Conservation (phyloP, 2,888 invertebrate species). For the Cataglyphis rosenhaueri region DNA sequence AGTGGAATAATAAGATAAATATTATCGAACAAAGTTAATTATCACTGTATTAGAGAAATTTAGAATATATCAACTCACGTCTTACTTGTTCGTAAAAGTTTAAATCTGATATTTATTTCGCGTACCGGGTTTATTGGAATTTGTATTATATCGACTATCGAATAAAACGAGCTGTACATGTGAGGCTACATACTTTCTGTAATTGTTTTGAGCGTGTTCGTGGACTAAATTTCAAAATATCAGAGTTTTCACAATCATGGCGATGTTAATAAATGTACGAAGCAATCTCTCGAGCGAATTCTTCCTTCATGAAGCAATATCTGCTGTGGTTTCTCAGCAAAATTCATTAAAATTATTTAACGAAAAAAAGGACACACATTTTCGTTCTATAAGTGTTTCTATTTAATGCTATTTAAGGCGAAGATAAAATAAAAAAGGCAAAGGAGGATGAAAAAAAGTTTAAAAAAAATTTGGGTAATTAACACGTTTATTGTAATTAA, state of each 20-base stretch:
- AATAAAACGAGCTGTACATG: slow-evolving; percentile 15
- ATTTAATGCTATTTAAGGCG: not conserved
- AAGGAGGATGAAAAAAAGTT: not conserved
- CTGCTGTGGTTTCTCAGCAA: slow-evolving; percentile 10
- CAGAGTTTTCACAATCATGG: slow-evolving; percentile 31
- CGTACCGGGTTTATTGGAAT: slow-evolving; percentile 29
- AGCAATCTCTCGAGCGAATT: slow-evolving; percentile 20
- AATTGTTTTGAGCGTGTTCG: slow-evolving; percentile 20
- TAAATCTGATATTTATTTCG: slow-evolving; percentile 24
- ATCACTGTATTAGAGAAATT: not conserved
- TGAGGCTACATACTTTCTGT: slow-evolving; percentile 18
- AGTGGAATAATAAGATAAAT: not conserved
- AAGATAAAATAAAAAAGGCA: not conserved
- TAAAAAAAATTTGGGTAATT: not conserved
- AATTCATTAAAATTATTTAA: slow-evolving; percentile 27
- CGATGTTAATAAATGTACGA: slow-evolving; percentile 41
- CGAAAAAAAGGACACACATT: not conserved
- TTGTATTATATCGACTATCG: slow-evolving; percentile 26
- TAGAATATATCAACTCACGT: not conserved
- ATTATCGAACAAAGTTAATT: not conserved
- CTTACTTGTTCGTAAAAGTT: slow-evolving; percentile 12
- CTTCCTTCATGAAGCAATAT: slow-evolving; percentile 11
- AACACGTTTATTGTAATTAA: not conserved
- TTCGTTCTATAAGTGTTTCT: not conserved
- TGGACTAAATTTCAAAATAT: slow-evolving; percentile 41